Base-by-base conservation (phyloP, 2,888 invertebrate genomes). In the Pammene aurita region DNA sequence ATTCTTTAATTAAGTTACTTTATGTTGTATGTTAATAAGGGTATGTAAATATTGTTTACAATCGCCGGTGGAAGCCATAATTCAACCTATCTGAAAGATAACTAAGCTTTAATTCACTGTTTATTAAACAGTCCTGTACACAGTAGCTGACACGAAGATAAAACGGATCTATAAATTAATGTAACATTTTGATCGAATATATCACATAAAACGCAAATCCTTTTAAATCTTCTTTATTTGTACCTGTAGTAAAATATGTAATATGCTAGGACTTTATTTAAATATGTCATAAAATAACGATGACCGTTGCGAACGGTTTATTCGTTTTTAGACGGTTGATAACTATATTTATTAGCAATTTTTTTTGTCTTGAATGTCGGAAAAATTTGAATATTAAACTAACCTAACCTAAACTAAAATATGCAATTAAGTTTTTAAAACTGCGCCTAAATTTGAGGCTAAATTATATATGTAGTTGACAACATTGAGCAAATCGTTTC, bases 1-100 rank as follows among this genome's bases (percentile, higher is more conserved):
- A 78, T 73, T 75, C 77, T 79, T 81, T 83, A 83, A 85, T 85
- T 84, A 83, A 84, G 81, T 77, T 76, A 73, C 75, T 71, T 73
- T 72, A 74, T 74, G 72, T 73, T 78, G 74, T 76, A 80, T 75
- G 77, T 75, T 81, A 80, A 83, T 80, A 76, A 76, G 73, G 66
- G 66, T 69, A 69, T 67, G 72, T 76, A 74, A 80, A 75, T 75
- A 77, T 74, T 72, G 72, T 72, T 73, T 72, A 75, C 70, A 69
- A 74, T 68, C 76, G 74, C 77, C 77, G 75, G 76, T 75, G 72
- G 72, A 71, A 58, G 72, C 71, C 58, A 73, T 78, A 76, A 77
- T 73, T 76, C 74, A 73, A 68, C 61, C 63, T 73, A 73, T 75
- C 73, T 72, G 72, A 72, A 71, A 72, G 75, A 75, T 76, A 73